Conservation (phyloP, 2,888 invertebrate species). For the Alsophila aescularia region DNA sequence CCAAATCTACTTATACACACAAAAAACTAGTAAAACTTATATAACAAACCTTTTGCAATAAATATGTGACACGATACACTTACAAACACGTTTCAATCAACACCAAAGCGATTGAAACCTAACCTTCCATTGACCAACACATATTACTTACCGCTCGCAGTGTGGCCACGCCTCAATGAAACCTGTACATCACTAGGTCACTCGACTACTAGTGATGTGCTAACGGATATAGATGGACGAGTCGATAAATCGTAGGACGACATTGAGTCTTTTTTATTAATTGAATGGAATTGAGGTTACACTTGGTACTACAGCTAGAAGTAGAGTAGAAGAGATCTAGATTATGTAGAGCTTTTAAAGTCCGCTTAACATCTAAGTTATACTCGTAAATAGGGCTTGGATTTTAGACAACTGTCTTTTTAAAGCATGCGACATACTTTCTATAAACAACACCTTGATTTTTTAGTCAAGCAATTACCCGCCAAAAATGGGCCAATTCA, state of each 20-base stretch:
- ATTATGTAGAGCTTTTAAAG: not conserved
- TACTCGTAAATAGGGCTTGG: too few relatives aligned
- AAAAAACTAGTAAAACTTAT: not conserved
- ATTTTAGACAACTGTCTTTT: too few relatives aligned
- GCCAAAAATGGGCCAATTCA: too few relatives aligned
- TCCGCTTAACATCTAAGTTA: too few relatives aligned
- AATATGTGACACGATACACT: conserved; percentile 15
- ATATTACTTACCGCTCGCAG: conserved; percentile 36
- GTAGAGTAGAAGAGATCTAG: not conserved
- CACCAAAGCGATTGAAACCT: conserved; percentile 25
- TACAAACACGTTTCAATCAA: conserved; percentile 8
- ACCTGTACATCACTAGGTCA: conserved; percentile 72
- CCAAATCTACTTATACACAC: not conserved
- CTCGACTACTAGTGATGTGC: conserved; percentile 49
- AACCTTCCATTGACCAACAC: conserved; percentile 31
- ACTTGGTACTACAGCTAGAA: not conserved
- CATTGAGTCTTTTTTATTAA: conserved; percentile 12
- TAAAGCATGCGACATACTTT: too few relatives aligned
- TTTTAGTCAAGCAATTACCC: too few relatives aligned
- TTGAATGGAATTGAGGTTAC: not conserved
- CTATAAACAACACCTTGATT: too few relatives aligned
- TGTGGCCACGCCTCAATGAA: conserved; percentile 48
- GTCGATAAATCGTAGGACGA: conserved; percentile 24
- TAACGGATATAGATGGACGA: conserved; percentile 52
- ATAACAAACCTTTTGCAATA: conserved; percentile 8